These are phyloP conservation scores for Campylomormyrus tamandua DNA, from an alignment of 2,113 vertebrate species.

Conservation along the genomic window DNA sequence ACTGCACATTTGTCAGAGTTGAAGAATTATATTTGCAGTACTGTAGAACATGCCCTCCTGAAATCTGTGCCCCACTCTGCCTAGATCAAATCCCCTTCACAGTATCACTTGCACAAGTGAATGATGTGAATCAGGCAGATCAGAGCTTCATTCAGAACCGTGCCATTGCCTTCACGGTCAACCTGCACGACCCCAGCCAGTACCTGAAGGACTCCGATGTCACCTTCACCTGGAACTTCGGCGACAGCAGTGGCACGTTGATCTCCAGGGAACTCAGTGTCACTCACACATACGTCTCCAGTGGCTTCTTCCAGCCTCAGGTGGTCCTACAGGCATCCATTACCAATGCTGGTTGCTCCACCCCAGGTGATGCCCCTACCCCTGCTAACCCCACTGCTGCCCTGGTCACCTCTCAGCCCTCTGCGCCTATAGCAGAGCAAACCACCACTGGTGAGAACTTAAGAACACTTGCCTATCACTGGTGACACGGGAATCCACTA, in stretches of 20 bases:
- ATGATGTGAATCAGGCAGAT: slow-evolving; percentile 54
- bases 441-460: slow-evolving; percentile 51
- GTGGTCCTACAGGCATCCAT: slow-evolving; percentile 83
- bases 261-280: slow-evolving; percentile 71
- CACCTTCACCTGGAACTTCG: slow-evolving; percentile 90
- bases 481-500: neutral
- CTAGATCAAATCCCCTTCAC: slow-evolving; percentile 84
- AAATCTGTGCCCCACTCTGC: slow-evolving; percentile 14
- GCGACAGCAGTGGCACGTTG: slow-evolving; percentile 78
- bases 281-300: slow-evolving; percentile 75
- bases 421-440: slow-evolving; percentile 26
- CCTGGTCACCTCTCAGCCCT: slow-evolving; percentile 28
- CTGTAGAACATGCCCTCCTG: neutral
- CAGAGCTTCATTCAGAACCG: slow-evolving; percentile 78
- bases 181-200: slow-evolving; percentile 82
- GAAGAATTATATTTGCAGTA: neutral
- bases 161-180: slow-evolving; percentile 71
- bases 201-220: slow-evolving; percentile 74
- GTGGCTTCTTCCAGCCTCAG: slow-evolving; percentile 66
- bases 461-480: neutral
- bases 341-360: slow-evolving; percentile 62
- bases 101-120: slow-evolving; percentile 70
- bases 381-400: slow-evolving; percentile 44
- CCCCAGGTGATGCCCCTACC: slow-evolving; percentile 17
- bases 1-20: neutral